Evolutionary conservation across 2,113 vertebrate genomes (phyloP), one percentile per base, ranked within the genome.

Genomic region (Chamaea fasciata): DNA sequence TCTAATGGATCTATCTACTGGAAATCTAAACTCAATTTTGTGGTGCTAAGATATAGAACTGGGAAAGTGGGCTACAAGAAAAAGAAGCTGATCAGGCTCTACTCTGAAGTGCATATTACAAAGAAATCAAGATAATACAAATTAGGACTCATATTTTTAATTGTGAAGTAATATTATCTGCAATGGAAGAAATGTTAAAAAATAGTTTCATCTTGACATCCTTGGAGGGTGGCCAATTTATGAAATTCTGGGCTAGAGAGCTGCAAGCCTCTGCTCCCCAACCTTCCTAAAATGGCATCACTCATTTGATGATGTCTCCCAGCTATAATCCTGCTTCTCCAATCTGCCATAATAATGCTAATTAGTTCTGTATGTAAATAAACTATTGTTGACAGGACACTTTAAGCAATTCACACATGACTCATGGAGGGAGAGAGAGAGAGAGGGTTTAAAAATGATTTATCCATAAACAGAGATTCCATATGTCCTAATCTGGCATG

Each of bases 301-400:
- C 49, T 73, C 28, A 6, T 67, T 87, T 97, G 95, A 47, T 85
- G 82, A 23, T 57, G 67, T 79, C 41, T 65, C 74, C 67, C 87
- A 70, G 90, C 85, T 80, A 59, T 35, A 85, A 83, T 33, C 77
- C 87, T 94, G 88, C 82, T 89, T 52, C 63, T 94, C 84, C 69
- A 87, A 76, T 53, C 92, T 90, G 63, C 75, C 86, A 86, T 90
- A 89, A 81, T 93, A 74, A 93, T 93, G 90, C 68, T 91, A 94
- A 93, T 91, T 96, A 94, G 95, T 96, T 97, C 93, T 96, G 86
- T 92, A 90, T 96, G 95, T 94, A 96, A 94, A 94, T 95, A 97
- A 97, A 96, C 95, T 92, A 79, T 90, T 92, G 80, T 79, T 91
- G 92, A 97, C 97, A 96, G 77, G 92, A 94, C 77, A 94, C 83